A percentile compares a stretch with the other conserved stretches of the same genome.
These are phyloP conservation scores for Lacerta agilis DNA, from an alignment of 2,797 vertebrate genomes.

Conservation along the genomic window DNA sequence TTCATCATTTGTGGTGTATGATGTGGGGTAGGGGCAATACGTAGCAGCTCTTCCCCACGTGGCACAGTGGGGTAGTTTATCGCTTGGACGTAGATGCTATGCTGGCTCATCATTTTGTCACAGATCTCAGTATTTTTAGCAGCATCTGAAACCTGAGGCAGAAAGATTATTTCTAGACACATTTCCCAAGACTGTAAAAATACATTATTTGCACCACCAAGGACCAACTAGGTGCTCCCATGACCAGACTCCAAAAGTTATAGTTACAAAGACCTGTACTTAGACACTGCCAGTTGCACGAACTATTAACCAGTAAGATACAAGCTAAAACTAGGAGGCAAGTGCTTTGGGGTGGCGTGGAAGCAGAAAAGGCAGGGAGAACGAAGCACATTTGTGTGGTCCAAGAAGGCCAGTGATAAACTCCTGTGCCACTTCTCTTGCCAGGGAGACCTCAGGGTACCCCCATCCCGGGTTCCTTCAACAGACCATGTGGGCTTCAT, in stretches of 20 bases:
- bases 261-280: background rate
- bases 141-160: conserved; percentile 88
- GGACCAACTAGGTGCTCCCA: background rate
- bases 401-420: background rate
- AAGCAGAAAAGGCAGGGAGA: background rate
- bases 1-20: conserved; percentile 98
- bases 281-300: background rate
- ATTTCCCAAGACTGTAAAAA: background rate
- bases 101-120: conserved; percentile 91
- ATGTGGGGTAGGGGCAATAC: conserved; percentile 94
- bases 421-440: background rate
- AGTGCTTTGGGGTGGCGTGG: background rate
- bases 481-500: background rate
- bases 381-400: background rate
- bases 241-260: background rate
- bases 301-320: background rate
- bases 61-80: conserved; percentile 97
- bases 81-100: conserved; percentile 96
- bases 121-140: conserved; percentile 94
- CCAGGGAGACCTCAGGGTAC: background rate
- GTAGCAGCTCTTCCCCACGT: conserved; percentile 91
- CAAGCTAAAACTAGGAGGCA: background rate
- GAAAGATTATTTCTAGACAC: background rate
- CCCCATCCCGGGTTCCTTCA: background rate
- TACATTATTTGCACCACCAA: background rate